These are phyloP conservation scores for Bergia sp. DNA, from an alignment of 92 coral and sea anemone species.

Conservation along the genomic window DNA sequence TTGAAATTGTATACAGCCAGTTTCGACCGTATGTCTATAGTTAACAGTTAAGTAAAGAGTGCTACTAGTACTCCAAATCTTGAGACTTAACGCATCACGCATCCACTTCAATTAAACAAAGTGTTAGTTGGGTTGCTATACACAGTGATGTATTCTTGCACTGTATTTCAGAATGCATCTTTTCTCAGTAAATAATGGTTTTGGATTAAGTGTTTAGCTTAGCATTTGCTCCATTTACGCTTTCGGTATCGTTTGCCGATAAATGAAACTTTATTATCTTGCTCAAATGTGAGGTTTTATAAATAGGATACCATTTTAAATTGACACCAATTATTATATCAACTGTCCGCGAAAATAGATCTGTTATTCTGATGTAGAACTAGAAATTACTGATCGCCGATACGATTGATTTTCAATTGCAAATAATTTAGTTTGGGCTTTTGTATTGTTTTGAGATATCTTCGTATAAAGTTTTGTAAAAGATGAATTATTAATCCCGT, in stretches of 20 bases:
- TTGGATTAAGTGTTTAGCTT: too few relatives aligned
- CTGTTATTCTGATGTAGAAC: background rate
- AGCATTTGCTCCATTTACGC: too few relatives aligned
- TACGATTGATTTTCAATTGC: background rate
- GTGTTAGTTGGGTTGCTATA: too few relatives aligned
- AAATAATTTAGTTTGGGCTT: background rate
- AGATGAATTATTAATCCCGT: slow-evolving; percentile 1
- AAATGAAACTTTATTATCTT: background rate
- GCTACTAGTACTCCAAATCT: too few relatives aligned
- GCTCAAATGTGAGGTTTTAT: background rate
- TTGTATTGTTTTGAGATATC: background rate
- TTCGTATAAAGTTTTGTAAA: background rate
- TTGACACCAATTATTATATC: background rate
- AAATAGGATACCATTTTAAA: background rate
- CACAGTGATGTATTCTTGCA: too few relatives aligned
- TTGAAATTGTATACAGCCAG: background rate
- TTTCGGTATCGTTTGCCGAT: background rate
- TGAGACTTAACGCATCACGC: too few relatives aligned
- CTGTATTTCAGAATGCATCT: too few relatives aligned
- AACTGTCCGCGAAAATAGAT: background rate
- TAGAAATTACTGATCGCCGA: background rate
- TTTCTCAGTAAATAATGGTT: too few relatives aligned
- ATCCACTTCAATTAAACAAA: too few relatives aligned
- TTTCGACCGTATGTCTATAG: too few relatives aligned
- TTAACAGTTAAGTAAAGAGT: too few relatives aligned